These are phyloP conservation scores for Nomada flava DNA, from an alignment of 2,888 invertebrate species.

Conservation along the genomic window DNA sequence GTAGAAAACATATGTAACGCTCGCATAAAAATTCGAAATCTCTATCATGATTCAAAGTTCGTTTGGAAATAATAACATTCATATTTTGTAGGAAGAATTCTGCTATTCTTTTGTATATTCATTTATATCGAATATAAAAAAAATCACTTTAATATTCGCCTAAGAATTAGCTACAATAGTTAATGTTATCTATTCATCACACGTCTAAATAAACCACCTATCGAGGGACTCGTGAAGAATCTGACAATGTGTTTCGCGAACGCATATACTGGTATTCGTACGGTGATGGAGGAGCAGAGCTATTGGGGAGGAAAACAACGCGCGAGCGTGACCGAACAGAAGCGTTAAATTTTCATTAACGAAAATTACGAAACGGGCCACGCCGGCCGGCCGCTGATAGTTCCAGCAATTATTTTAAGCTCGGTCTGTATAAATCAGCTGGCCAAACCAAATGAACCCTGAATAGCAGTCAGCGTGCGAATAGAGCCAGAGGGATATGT, in stretches of 20 bases:
- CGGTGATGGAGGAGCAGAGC: not conserved
- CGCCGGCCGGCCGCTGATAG: conserved; percentile 54
- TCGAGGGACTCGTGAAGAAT: conserved; percentile 3
- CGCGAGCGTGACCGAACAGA: conserved; percentile 43
- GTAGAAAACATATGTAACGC: no score
- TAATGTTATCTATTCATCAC: not conserved
- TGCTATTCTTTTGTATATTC: no score
- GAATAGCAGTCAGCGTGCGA: conserved; percentile 53
- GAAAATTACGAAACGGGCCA: conserved; percentile 72
- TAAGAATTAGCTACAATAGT: not conserved
- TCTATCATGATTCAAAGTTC: no score
- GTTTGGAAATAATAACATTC: no score
- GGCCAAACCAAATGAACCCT: conserved; percentile 67
- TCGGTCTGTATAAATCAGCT: conserved; percentile 75
- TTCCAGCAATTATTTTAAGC: conserved; percentile 75
- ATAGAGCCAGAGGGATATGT: conserved; percentile 33
- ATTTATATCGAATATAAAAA: no score
- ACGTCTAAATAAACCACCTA: not conserved
- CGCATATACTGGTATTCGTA: conserved; percentile 2
- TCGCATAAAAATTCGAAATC: no score
- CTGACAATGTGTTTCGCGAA: conserved; percentile 3
- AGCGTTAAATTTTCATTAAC: conserved; percentile 78
- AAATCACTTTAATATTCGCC: not conserved
- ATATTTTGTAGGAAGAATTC: no score
- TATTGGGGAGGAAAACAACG: conserved; percentile 17